Evolutionary conservation across 2,888 invertebrate genomes (phyloP), one percentile per base, ranked within the genome.

Genomic region (Unio delphinus): DNA sequence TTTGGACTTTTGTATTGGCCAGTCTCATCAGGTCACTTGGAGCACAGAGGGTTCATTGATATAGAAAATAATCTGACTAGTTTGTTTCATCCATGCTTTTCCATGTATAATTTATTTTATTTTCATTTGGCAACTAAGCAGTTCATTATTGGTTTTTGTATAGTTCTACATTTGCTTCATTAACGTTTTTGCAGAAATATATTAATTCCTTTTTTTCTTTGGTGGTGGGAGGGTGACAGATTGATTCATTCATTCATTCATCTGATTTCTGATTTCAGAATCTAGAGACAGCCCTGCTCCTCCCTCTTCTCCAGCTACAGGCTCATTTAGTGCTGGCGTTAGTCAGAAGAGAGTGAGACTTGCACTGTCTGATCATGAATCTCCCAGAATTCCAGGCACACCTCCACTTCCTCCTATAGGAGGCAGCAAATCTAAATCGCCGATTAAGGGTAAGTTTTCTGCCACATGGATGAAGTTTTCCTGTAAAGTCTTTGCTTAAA

Each of bases 391-490:
- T 62, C 55, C 79, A 30, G 68, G 73, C 17, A 74, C 75, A 23
- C 76, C 80, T 20, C 81, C 83, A 8, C 69, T 83, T 34, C 83
- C 83, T 45, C 83, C 83, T 6, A 83, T 81, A 68, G 73, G 76
- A 11, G 55, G 67, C 8, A 61, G 69, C 65, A 17, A 61, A 61
- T 30, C 59, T 64, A 55, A 61, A 26, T 20, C 45, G 4, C 45
- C 45, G 11, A 45, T 15, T 45, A 45, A 45, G 45, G 45, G 45
- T 45, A 45, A 45, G 45, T 45, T 45, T 45, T 11, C 45, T 45
- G 45, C 15, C 45, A 45, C 11, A 11, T 45, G 45, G 45, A 11
- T 45, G 45, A 45, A 45, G 15, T 45, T 45, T 45, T 45, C 3
- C 45, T 45, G 45, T 45, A 45, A 30, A 30, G 30, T 30, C 30